phyloP scores from a whole-genome alignment of 2,888 invertebrate genomes.

The Melieria picta region DNA sequence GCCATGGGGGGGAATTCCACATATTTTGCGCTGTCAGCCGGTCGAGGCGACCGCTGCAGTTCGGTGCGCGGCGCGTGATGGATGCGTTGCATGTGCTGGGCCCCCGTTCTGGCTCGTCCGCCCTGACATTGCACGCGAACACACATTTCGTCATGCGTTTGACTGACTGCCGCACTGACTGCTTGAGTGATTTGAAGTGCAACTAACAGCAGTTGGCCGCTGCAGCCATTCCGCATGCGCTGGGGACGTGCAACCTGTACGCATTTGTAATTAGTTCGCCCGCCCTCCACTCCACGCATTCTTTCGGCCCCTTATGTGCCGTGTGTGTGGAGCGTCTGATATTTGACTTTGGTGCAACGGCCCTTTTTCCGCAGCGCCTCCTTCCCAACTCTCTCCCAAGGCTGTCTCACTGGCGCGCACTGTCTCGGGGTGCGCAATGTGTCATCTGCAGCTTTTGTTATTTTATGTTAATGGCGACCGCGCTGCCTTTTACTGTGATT shows the following conservation, averaged over 20 bases:
- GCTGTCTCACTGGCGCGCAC: no score
- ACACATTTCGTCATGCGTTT: constrained; percentile 1
- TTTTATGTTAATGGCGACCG: constrained; percentile 25
- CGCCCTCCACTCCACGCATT: no score
- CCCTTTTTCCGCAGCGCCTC: no score
- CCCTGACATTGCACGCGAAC: not conserved
- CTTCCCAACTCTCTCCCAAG: no score
- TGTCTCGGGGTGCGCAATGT: constrained; percentile 1
- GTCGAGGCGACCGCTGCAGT: no score
- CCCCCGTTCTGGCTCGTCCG: not conserved
- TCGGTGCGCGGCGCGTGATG: not conserved
- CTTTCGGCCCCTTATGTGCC: no score
- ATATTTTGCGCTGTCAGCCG: no score
- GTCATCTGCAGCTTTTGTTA: constrained; percentile 28
- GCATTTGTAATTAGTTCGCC: constrained; percentile 8
- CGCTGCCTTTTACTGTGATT: constrained; percentile 27
- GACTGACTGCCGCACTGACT: constrained; percentile 20
- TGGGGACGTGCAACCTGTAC: not conserved
- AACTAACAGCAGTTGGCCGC: not conserved
- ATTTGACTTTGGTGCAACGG: no score
- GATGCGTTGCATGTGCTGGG: constrained; percentile 16
- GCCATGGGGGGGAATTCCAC: no score
- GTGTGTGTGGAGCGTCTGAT: no score
- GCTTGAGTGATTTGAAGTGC: constrained; percentile 23
- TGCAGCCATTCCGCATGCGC: not conserved